phyloP scores from a whole-genome alignment of 2,797 vertebrate genomes.

The Tiaroga cobitis region DNA sequence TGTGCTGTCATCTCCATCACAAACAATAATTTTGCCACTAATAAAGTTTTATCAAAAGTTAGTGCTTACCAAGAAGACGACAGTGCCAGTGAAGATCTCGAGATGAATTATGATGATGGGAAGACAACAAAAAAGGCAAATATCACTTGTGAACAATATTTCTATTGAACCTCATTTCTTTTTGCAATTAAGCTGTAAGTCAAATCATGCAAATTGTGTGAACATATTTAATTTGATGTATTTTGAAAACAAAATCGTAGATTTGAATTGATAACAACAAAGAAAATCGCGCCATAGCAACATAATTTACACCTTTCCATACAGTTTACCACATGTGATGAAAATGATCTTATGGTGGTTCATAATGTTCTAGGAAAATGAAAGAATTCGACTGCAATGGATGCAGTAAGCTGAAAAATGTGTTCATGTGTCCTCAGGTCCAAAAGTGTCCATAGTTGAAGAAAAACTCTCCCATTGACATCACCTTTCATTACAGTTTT shows the following conservation, averaged over 20 bases:
- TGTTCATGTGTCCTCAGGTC: background rate
- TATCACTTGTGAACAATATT: background rate
- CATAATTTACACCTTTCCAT: no score
- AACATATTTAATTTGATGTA: background rate
- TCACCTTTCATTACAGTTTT: background rate
- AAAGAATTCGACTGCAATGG: background rate
- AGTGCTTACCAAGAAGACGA: background rate
- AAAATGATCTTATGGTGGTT: background rate
- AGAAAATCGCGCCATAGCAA: background rate
- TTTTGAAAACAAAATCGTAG: background rate
- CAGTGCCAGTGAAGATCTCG: background rate
- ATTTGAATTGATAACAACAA: background rate
- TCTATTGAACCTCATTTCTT: background rate
- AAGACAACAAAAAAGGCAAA: background rate
- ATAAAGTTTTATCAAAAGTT: background rate
- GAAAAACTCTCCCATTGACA: background rate
- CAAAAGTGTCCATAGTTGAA: background rate
- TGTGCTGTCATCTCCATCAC: conserved; percentile 1
- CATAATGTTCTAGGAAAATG: background rate
- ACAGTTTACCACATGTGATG: background rate
- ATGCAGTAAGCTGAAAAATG: background rate
- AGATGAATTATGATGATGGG: conserved; percentile 1
- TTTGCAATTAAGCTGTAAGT: background rate
- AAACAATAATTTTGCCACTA: background rate
- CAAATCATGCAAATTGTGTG: background rate